Percentiles rank a stretch among this genome's conserved stretches.
These are phyloP conservation scores for Drosophila falleni DNA, from an alignment of 2,888 invertebrate genomes.

Conservation along the genomic window DNA sequence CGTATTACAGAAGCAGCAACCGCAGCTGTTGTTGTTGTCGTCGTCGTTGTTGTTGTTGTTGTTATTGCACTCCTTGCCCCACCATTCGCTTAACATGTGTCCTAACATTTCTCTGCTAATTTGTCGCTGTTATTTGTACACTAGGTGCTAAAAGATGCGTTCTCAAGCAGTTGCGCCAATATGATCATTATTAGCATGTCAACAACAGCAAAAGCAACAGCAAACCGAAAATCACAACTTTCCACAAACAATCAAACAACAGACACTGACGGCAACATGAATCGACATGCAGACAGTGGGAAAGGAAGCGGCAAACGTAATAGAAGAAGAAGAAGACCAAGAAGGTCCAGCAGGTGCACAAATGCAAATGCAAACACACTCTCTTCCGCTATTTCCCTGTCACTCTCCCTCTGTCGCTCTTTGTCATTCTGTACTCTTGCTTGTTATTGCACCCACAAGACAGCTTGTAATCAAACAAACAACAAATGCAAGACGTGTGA, in stretches of 20 bases:
- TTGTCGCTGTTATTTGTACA: slow-evolving; percentile 63
- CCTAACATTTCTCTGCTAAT: slow-evolving; percentile 58
- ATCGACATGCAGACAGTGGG: slow-evolving; percentile 43
- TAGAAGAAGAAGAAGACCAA: not conserved
- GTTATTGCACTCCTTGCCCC: not conserved
- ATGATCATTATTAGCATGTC: slow-evolving; percentile 78
- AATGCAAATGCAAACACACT: slow-evolving; percentile 57
- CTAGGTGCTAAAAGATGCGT: slow-evolving; percentile 66
- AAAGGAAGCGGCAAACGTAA: slow-evolving; percentile 1
- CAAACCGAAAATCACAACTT: slow-evolving; percentile 73
- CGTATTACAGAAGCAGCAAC: slow-evolving; percentile 52
- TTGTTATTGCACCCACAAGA: slow-evolving; percentile 61
- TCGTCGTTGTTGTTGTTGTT: slow-evolving; percentile 26
- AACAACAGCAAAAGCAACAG: slow-evolving; percentile 48
- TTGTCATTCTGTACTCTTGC: not conserved
- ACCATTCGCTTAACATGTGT: not conserved
- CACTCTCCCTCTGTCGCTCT: not conserved
- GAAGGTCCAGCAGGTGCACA: slow-evolving; percentile 52
- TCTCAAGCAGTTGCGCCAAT: slow-evolving; percentile 64
- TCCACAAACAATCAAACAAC: slow-evolving; percentile 51
- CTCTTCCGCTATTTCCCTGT: not conserved
- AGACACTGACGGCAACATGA: slow-evolving; percentile 64
- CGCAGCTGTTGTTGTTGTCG: slow-evolving; percentile 19
- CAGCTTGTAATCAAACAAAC: slow-evolving; percentile 71
- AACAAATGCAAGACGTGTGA: slow-evolving; percentile 38